Conservation (phyloP, 1,140 invertebrate species). For the Sinonovacula constricta region DNA sequence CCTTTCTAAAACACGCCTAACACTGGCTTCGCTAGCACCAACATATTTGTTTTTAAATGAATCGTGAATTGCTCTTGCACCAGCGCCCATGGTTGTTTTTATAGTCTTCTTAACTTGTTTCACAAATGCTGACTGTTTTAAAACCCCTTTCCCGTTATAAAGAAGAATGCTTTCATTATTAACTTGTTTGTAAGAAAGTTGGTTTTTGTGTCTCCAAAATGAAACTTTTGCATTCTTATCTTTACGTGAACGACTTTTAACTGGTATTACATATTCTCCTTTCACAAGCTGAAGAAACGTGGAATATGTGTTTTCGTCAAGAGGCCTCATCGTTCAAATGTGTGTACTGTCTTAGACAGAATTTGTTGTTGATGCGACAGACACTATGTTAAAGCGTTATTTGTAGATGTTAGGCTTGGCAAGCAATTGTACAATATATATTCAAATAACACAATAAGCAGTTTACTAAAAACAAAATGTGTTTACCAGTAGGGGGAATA, state of each 20-base stretch:
- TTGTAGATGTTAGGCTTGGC: too few species aligned
- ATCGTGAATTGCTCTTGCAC: neutral
- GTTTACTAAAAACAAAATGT: too few species aligned
- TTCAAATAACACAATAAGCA: too few species aligned
- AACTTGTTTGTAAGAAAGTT: neutral
- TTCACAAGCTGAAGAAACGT: neutral
- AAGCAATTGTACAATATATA: too few species aligned
- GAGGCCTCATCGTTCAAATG: neutral
- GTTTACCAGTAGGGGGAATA: too few species aligned
- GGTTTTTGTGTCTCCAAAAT: slow-evolving; percentile 1
- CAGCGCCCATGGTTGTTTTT: neutral
- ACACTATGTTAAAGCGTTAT: too few species aligned
- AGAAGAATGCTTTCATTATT: neutral
- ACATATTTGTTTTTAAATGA: neutral
- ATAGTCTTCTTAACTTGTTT: neutral
- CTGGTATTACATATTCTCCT: neutral
- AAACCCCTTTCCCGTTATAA: neutral
- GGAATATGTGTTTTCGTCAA: slow-evolving; percentile 4
- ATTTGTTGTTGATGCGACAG: too few species aligned
- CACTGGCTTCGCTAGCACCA: neutral
- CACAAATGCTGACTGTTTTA: neutral
- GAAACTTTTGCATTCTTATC: neutral
- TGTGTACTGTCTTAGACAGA: too few species aligned
- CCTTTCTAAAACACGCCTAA: neutral
- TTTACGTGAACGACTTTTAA: neutral